Conservation (phyloP, 1,140 invertebrate genomes). For the Aphidius gifuensis region DNA sequence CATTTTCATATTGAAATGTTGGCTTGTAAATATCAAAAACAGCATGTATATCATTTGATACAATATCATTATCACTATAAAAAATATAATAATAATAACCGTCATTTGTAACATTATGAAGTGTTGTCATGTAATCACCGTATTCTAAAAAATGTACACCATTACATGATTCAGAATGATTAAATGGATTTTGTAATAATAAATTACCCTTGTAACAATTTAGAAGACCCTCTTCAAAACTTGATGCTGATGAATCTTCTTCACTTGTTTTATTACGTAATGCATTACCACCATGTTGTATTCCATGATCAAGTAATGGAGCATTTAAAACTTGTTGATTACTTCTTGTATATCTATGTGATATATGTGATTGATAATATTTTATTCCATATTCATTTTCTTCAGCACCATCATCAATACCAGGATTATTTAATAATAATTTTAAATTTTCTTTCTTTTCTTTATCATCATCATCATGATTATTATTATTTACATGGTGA, state of each 20-base stretch:
- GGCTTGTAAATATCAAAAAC: constrained; percentile 82
- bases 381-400: constrained; percentile 23
- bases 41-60: constrained; percentile 74
- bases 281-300: constrained; percentile 69
- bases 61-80: constrained; percentile 78
- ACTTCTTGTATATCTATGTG: constrained; percentile 45
- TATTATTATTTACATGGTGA: not conserved
- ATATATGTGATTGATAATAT: constrained; percentile 10
- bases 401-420: constrained; percentile 45
- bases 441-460: constrained; percentile 3
- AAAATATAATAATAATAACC: constrained; percentile 87
- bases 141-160: constrained; percentile 66
- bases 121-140: constrained; percentile 61
- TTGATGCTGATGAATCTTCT: constrained; percentile 65
- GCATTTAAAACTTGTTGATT: constrained; percentile 55
- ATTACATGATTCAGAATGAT: constrained; percentile 63
- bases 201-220: constrained; percentile 73
- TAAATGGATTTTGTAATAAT: constrained; percentile 66
- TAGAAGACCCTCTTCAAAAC: constrained; percentile 73
- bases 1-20: constrained; percentile 73
- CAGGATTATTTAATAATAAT: constrained; percentile 30
- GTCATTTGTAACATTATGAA: constrained; percentile 67
- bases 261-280: constrained; percentile 58
- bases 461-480: no score
- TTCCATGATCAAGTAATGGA: constrained; percentile 65